A percentile compares a stretch with the other conserved stretches of the same genome.
Evolutionary conservation across 2,888 invertebrate genomes (phyloP).

Genomic region (Chelonus formosanus): DNA sequence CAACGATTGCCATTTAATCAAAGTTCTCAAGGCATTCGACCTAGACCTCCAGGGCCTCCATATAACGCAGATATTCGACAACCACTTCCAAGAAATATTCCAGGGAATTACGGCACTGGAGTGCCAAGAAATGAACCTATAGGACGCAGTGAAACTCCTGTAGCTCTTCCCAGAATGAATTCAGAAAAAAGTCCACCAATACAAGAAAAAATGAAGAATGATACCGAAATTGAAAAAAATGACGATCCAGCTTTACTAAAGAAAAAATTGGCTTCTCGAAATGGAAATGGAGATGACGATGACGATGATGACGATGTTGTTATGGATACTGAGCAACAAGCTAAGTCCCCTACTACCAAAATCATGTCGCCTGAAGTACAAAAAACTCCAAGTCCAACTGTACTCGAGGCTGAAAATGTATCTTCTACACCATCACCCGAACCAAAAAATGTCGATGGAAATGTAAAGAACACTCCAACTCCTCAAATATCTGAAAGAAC

Average conservation of each 20-base stretch:
- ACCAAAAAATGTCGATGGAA: not conserved
- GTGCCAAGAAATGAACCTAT: slow-evolving; percentile 23
- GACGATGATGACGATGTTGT: slow-evolving; percentile 53
- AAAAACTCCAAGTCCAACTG: too few species aligned
- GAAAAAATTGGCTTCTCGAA: slow-evolving; percentile 22
- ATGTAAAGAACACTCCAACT: too few species aligned
- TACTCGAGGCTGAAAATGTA: too few species aligned
- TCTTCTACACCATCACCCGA: slow-evolving; percentile 15
- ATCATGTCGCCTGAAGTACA: too few species aligned
- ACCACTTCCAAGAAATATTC: slow-evolving; percentile 11
- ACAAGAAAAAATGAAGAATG: slow-evolving; percentile 51
- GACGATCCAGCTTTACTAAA: slow-evolving; percentile 17
- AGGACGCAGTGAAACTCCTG: slow-evolving; percentile 31
- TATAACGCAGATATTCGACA: slow-evolving; percentile 22
- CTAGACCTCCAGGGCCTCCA: slow-evolving; percentile 27
- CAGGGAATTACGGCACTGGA: not conserved
- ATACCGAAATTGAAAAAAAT: slow-evolving; percentile 19
- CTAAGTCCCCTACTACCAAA: too few species aligned
- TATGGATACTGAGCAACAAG: slow-evolving; percentile 44
- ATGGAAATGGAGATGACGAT: slow-evolving; percentile 39
- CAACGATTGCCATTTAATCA: slow-evolving; percentile 29
- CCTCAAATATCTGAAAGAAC: too few species aligned
- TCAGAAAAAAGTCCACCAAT: slow-evolving; percentile 41
- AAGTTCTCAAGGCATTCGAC: slow-evolving; percentile 32
- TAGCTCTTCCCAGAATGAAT: slow-evolving; percentile 21